These are phyloP conservation scores for Aleiodes leptofemur DNA, from an alignment of 2,888 invertebrate genomes.

Conservation along the genomic window DNA sequence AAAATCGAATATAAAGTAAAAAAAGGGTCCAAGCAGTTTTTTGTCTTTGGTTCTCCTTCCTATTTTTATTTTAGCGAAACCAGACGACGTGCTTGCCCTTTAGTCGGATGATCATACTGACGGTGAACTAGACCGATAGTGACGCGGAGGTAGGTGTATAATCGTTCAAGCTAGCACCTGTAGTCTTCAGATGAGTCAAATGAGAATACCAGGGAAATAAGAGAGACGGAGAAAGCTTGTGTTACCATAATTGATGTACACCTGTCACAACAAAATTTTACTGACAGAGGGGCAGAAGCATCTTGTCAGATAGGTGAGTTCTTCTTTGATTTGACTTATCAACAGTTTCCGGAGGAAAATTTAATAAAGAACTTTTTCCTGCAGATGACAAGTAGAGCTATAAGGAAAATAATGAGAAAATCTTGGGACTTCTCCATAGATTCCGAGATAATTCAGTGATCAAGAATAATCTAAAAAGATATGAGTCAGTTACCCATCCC, in stretches of 20 bases:
- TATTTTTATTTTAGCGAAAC: conserved; percentile 39
- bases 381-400: no score
- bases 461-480: no score
- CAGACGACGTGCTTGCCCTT: conserved; percentile 57
- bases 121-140: conserved; percentile 3
- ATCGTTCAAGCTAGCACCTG: conserved; percentile 27
- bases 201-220: neutral
- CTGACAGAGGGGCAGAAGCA: neutral
- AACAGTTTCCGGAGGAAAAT: neutral
- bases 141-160: neutral
- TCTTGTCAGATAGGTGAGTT: neutral
- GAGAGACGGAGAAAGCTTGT: conserved; percentile 21
- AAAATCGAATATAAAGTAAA: neutral
- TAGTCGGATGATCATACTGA: conserved; percentile 28
- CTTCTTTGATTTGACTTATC: neutral
- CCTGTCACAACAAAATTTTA: conserved; percentile 24
- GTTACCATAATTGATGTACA: neutral
- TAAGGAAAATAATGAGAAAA: no score
- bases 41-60: conserved; percentile 29
- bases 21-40: neutral
- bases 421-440: no score
- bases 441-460: no score
- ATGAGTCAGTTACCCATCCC: no score
- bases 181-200: neutral
- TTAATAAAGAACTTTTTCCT: no score